Percentiles rank a stretch among this genome's conserved stretches.
phyloP scores from a whole-genome alignment of 2,797 vertebrate species.

The Sebastes oblongus region DNA sequence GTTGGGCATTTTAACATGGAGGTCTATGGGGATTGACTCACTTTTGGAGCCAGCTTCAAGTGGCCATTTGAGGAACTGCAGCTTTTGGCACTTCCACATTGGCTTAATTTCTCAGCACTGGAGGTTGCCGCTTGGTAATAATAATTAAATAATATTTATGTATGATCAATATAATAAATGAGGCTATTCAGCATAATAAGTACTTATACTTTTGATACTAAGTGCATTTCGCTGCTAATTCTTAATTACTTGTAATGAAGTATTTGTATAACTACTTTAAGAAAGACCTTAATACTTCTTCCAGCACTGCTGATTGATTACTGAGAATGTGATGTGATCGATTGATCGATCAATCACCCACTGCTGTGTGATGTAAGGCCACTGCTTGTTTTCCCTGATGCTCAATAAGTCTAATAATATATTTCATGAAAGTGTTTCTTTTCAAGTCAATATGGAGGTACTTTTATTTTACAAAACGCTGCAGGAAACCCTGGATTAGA shows the following conservation, averaged over 20 bases:
- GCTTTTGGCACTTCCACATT: no score
- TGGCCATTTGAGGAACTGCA: no score
- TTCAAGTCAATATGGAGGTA: no score
- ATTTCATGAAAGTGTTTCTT: neutral
- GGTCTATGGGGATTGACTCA: no score
- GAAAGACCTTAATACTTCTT: no score
- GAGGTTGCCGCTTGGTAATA: neutral
- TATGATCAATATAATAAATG: neutral
- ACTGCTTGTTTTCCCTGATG: neutral
- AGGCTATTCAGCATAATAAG: neutral
- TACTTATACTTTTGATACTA: neutral
- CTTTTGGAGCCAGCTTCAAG: no score
- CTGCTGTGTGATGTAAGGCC: neutral
- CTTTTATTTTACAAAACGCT: neutral
- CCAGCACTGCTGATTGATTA: neutral
- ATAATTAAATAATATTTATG: neutral
- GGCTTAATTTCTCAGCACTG: no score
- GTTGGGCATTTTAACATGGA: no score
- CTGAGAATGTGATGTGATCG: neutral
- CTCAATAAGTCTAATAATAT: neutral
- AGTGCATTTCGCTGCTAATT: neutral
- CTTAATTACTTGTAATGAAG: neutral
- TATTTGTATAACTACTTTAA: no score
- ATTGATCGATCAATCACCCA: neutral
- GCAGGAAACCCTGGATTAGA: neutral